phyloP scores from a whole-genome alignment of 2,888 invertebrate genomes.

The Polydesmus complanatus region DNA sequence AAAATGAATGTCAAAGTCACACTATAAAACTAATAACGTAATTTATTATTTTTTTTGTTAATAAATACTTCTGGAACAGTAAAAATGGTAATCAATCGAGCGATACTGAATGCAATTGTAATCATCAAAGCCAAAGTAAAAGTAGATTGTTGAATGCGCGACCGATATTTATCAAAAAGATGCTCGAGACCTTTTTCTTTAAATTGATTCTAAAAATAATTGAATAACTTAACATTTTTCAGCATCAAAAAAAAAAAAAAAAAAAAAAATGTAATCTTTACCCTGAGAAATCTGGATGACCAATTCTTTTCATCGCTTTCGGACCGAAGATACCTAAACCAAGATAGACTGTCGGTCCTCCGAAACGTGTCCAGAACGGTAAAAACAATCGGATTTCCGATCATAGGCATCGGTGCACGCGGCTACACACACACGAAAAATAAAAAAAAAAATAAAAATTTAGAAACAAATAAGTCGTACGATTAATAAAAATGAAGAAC shows the following conservation, averaged over 20 bases:
- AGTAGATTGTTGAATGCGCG: slow-evolving; percentile 60
- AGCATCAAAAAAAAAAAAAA: not conserved
- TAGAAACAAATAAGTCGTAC: too few species aligned
- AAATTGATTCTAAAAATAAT: slow-evolving; percentile 15
- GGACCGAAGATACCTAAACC: not conserved
- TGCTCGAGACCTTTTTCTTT: slow-evolving; percentile 45
- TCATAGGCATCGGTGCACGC: not conserved
- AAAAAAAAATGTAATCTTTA: slow-evolving; percentile 1
- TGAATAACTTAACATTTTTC: not conserved
- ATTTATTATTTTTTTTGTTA: too few species aligned
- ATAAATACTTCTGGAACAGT: slow-evolving; percentile 1
- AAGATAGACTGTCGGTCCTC: slow-evolving; percentile 4
- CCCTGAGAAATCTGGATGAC: slow-evolving; percentile 2
- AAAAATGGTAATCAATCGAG: slow-evolving; percentile 1
- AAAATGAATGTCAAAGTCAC: too few species aligned
- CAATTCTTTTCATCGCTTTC: slow-evolving; percentile 9
- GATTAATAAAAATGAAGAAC: too few species aligned
- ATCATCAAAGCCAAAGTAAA: slow-evolving; percentile 59
- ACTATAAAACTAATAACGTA: too few species aligned
- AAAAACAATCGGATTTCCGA: not conserved
- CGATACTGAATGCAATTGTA: slow-evolving; percentile 34
- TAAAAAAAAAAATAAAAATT: too few species aligned
- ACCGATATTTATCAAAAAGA: slow-evolving; percentile 58
- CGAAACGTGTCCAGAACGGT: not conserved
- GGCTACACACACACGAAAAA: too few species aligned